phyloP scores from a whole-genome alignment of 2,797 vertebrate genomes.

The Artibeus lituratus region DNA sequence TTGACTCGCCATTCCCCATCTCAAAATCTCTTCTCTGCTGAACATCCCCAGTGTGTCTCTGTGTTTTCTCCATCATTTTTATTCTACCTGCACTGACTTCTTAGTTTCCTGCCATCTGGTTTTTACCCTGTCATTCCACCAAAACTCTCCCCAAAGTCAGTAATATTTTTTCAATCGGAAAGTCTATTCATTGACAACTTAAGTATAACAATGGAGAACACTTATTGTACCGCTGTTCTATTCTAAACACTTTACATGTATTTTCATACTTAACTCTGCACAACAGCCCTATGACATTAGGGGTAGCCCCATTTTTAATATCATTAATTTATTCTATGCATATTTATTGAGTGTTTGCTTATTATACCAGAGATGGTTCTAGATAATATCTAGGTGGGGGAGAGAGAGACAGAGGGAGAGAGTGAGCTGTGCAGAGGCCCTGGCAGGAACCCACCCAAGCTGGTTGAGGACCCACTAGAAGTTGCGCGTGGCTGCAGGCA shows the following conservation, averaged over 20 bases:
- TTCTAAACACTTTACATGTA: neutral
- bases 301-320: neutral
- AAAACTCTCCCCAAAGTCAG: neutral
- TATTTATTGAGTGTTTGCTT: neutral
- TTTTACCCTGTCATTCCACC: neutral
- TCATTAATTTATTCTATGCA: neutral
- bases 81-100: neutral
- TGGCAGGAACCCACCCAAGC: neutral
- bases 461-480: neutral
- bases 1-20: no score
- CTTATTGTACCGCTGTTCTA: neutral
- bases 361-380: neutral
- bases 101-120: neutral
- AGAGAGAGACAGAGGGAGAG: no score
- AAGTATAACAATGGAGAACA: neutral
- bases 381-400: neutral
- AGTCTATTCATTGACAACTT: neutral
- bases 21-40: neutral
- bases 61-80: neutral
- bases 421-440: neutral
- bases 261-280: neutral
- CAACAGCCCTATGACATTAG: neutral
- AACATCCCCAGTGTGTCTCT: neutral
- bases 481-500: no score
- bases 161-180: neutral